Conservation (phyloP, 2,888 invertebrate species). For the Eubasilissa splendida region DNA sequence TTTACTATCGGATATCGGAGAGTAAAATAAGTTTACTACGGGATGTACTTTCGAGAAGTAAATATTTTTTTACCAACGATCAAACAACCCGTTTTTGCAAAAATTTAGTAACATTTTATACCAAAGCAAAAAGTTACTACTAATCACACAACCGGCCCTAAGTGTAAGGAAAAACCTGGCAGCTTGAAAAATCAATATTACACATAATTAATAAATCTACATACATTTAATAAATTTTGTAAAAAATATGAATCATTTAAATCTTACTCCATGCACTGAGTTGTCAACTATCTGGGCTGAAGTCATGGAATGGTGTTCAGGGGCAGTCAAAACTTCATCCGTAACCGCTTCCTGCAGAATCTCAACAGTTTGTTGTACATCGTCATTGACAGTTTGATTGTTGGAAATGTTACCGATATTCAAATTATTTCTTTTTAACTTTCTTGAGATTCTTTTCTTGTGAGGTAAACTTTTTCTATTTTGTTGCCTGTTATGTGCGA, state of each 20-base stretch:
- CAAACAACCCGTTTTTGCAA: too few relatives aligned
- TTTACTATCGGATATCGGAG: too few relatives aligned
- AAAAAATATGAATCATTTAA: neutral
- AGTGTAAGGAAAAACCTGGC: too few relatives aligned
- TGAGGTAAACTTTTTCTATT: constrained; percentile 80
- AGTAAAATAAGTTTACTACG: too few relatives aligned
- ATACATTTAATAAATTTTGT: neutral
- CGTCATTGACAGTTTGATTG: constrained; percentile 34
- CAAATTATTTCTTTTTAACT: constrained; percentile 72
- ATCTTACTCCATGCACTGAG: constrained; percentile 41
- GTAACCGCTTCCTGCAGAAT: constrained; percentile 52
- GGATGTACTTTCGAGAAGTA: too few relatives aligned
- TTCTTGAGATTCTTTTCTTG: constrained; percentile 88
- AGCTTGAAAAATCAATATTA: too few relatives aligned
- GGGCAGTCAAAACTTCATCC: constrained; percentile 42
- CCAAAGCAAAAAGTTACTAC: too few relatives aligned
- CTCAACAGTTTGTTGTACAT: constrained; percentile 48
- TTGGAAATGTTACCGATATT: constrained; percentile 32
- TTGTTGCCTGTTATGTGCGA: constrained; percentile 46
- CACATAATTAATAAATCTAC: neutral
- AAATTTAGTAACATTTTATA: too few relatives aligned
- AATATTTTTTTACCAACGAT: too few relatives aligned
- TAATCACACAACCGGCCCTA: too few relatives aligned
- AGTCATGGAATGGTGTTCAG: constrained; percentile 42
- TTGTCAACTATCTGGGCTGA: constrained; percentile 44